Base-by-base conservation (phyloP, 2,113 vertebrate species). In the Lota lota region DNA sequence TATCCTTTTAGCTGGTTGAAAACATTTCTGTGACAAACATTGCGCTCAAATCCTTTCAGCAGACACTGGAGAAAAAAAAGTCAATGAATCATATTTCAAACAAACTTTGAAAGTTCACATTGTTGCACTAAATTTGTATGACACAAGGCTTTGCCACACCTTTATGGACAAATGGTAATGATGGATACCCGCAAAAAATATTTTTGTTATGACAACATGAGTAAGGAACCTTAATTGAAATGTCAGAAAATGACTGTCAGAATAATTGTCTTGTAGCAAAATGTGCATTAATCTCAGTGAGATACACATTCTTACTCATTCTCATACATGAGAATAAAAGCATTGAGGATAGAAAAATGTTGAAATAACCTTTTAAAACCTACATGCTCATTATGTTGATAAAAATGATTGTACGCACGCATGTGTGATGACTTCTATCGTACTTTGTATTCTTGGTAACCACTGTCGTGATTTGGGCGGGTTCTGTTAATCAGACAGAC, bases 221-320 rank as follows among this genome's bases (percentile, higher is more conserved):
- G 88, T 90, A 88, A 82, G 82, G 86, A 89, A 69, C 92, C 94
- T 93, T 93, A 93, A 92, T 85, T 92, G 92, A 94, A 92, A 92
- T 94, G 93, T 96, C 94, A 94, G 80, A 90, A 92, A 95, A 93
- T 94, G 94, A 95, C 95, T 63, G 40, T 47, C 40, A 47, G 40
- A 47, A 92, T 86, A 94, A 95, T 96, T 97, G 95, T 97, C 95
- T 98, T 98, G 95, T 96, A 95, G 96, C 96, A 95, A 97, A 97
- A 98, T 98, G 96, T 97, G 95, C 95, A 93, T 97, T 99, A 94
- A 99, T 99, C 97, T 99, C 97, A 98, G 94, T 99, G 97, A 99
- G 97, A 99, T 99, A 95, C 93, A 93, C 95, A 92, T 95, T 95
- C 87, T 96, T 96, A 96, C 94, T 94, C 94, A 93, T 99, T 98